Percentiles rank a stretch among this genome's conserved stretches.
phyloP scores from a whole-genome alignment of 2,797 vertebrate genomes.

The Paratrypauchen microcephalus region DNA sequence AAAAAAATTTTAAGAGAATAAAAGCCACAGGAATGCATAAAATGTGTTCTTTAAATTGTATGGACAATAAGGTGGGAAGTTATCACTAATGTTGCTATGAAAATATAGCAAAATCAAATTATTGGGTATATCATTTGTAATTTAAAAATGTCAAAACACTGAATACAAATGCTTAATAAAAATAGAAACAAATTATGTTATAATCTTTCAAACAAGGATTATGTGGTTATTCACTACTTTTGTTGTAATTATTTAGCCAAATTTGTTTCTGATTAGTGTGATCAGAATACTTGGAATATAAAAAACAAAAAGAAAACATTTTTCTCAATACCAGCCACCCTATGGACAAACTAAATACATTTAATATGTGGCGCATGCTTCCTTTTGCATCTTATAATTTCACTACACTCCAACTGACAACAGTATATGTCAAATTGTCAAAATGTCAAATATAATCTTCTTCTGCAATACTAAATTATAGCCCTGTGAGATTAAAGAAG shows the following conservation, averaged over 20 bases:
- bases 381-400: slow-evolving; percentile 39
- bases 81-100: too few relatives aligned
- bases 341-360: slow-evolving; percentile 18
- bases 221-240: not conserved
- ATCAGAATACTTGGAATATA: too few relatives aligned
- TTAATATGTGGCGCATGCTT: slow-evolving; percentile 25
- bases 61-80: too few relatives aligned
- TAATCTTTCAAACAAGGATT: not conserved
- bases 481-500: slow-evolving; percentile 36
- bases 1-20: too few relatives aligned
- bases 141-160: not conserved
- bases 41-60: too few relatives aligned
- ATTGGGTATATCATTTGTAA: too few relatives aligned
- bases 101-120: too few relatives aligned
- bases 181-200: not conserved
- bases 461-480: slow-evolving; percentile 28
- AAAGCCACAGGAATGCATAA: too few relatives aligned
- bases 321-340: not conserved
- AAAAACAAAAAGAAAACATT: not conserved
- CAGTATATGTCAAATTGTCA: slow-evolving; percentile 41
- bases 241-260: too few relatives aligned
- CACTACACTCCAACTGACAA: slow-evolving; percentile 26
- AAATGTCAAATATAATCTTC: slow-evolving; percentile 43
- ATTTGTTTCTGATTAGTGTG: too few relatives aligned
- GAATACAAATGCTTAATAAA: not conserved